These are phyloP conservation scores for Cremastinae sp. DNA, from an alignment of 2,888 invertebrate species.

Conservation along the genomic window DNA sequence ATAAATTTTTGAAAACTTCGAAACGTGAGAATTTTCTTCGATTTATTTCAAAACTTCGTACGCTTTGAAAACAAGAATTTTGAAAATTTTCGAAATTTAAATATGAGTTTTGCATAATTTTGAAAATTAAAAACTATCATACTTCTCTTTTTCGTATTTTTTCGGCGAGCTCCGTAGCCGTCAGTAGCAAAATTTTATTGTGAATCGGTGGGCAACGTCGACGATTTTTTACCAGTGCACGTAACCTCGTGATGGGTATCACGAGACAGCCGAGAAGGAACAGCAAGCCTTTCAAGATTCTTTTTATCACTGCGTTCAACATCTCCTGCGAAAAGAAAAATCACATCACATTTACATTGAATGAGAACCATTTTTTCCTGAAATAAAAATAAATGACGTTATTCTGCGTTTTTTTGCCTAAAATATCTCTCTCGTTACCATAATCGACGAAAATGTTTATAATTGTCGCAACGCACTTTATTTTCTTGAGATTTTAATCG, in stretches of 20 bases:
- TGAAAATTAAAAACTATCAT: conserved; percentile 63
- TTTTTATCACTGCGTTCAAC: conserved; percentile 47
- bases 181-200: conserved; percentile 85
- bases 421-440: not conserved
- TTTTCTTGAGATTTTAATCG: too few relatives aligned
- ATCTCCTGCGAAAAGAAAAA: conserved; percentile 57
- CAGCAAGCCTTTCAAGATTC: conserved; percentile 54
- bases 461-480: not conserved
- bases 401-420: not conserved
- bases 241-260: conserved; percentile 63
- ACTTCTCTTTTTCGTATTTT: conserved; percentile 88
- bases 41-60: too few relatives aligned
- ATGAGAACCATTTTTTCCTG: conserved; percentile 2
- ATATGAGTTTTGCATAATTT: not conserved
- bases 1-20: too few relatives aligned
- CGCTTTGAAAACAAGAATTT: not conserved
- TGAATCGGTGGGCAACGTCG: conserved; percentile 83
- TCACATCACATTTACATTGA: conserved; percentile 1
- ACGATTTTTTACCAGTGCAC: conserved; percentile 56
- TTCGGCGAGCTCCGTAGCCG: conserved; percentile 85
- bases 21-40: too few relatives aligned
- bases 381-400: not conserved
- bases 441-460: not conserved
- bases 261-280: conserved; percentile 62
- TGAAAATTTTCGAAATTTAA: not conserved